These are phyloP conservation scores for Harlomillsia oculata DNA, from an alignment of 1,140 invertebrate genomes.

Conservation along the genomic window DNA sequence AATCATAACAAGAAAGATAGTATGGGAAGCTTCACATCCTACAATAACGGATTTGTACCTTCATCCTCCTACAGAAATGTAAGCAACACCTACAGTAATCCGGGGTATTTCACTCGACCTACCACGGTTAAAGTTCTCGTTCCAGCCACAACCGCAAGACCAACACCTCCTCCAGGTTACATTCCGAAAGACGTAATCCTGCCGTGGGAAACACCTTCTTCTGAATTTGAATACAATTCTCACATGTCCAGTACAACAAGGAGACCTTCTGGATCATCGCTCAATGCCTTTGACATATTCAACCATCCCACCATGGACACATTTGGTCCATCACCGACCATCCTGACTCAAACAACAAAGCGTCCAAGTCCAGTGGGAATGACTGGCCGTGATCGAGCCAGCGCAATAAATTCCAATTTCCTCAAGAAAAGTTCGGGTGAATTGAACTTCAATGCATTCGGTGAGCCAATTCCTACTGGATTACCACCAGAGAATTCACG, in stretches of 20 bases:
- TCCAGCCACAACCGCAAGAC: background rate
- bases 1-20: conserved; percentile 19
- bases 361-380: too few relatives aligned
- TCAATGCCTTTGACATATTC: background rate
- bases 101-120: background rate
- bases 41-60: background rate
- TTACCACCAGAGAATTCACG: too few relatives aligned
- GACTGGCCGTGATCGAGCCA: too few relatives aligned
- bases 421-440: too few relatives aligned
- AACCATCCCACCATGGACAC: conserved; percentile 18
- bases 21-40: too few relatives aligned
- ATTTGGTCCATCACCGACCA: conserved; percentile 6
- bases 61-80: too few relatives aligned
- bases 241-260: background rate
- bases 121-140: too few relatives aligned
- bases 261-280: background rate
- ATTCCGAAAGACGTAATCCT: conserved; percentile 3
- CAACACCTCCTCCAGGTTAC: background rate
- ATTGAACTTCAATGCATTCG: too few relatives aligned
- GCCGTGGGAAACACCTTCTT: conserved; percentile 13
- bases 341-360: too few relatives aligned
- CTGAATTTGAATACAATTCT: too few relatives aligned
- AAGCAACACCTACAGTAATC: conserved; percentile 8
- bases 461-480: too few relatives aligned
- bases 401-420: too few relatives aligned